These are phyloP conservation scores for Drosophila sordidapex DNA, from an alignment of 2,888 invertebrate species.

Conservation along the genomic window DNA sequence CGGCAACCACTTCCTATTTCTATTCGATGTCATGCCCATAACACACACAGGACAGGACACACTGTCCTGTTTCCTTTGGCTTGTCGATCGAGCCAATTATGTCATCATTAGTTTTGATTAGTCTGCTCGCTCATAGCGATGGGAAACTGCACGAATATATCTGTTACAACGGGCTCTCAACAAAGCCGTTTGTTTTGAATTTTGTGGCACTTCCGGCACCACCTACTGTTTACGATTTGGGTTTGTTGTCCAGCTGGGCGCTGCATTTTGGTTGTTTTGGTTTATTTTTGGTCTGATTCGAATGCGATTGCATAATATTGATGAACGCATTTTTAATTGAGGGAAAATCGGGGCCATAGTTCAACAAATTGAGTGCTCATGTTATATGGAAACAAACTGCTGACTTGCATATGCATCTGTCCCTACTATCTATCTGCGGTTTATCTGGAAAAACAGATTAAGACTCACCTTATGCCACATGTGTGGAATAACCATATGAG, in stretches of 20 bases:
- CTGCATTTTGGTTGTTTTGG: slow-evolving; percentile 65
- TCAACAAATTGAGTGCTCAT: slow-evolving; percentile 1
- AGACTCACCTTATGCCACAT: slow-evolving; percentile 51
- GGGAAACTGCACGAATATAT: slow-evolving; percentile 56
- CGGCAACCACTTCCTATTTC: slow-evolving; percentile 63
- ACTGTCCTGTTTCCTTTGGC: slow-evolving; percentile 41
- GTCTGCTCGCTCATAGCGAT: slow-evolving; percentile 66
- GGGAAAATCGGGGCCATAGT: slow-evolving; percentile 27
- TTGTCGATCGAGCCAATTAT: slow-evolving; percentile 77
- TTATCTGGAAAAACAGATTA: slow-evolving; percentile 70
- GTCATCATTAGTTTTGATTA: slow-evolving; percentile 80
- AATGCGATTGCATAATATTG: slow-evolving; percentile 72
- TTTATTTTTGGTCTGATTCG: slow-evolving; percentile 52
- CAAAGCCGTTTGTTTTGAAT: slow-evolving; percentile 56
- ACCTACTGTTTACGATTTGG: slow-evolving; percentile 74
- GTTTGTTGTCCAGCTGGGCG: slow-evolving; percentile 61
- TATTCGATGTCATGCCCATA: slow-evolving; percentile 38
- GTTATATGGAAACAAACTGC: neutral
- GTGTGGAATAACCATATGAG: slow-evolving; percentile 51
- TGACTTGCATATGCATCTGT: slow-evolving; percentile 21
- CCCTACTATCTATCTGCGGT: slow-evolving; percentile 28
- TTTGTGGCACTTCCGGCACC: slow-evolving; percentile 80
- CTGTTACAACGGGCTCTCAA: slow-evolving; percentile 1
- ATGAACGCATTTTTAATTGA: slow-evolving; percentile 64
- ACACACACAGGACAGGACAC: slow-evolving; percentile 17